Base-by-base conservation (phyloP, 2,113 vertebrate species). In the Cranoglanis bouderius region DNA sequence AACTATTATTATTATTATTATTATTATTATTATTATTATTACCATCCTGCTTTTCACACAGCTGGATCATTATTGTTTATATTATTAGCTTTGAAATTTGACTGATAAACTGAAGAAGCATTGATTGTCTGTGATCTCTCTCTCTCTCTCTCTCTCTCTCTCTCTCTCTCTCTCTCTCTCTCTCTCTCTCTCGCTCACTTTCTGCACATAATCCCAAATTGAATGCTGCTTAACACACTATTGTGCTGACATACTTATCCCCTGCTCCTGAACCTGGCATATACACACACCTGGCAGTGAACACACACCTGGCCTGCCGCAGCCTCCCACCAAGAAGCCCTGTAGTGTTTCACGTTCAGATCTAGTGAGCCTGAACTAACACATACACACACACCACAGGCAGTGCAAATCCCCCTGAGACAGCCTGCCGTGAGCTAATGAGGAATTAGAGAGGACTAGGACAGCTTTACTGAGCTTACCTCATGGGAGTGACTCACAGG, bases 361-460 rank as follows among this genome's bases (percentile, higher is more conserved):
- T 92, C 92, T 67, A 91, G 93, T 51, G 86, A 91, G 93, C 92
- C 92, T 93, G 93, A 81, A 87, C 85, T 85, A 74, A 89, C 80
- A 13, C 93, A 93, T 89, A 80, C 91, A 89, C 86, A 91, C 88
- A 90, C 90, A 93, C 92, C 85, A 90, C 90, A 94, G 93, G 93
- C 91, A 91, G 89, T 85, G 89, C 91, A 93, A 93, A 90, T 93
- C 93, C 92, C 77, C 94, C 92, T 88, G 92, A 92, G 93, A 94
- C 92, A 91, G 93, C 93, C 94, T 93, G 75, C 92, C 86, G 87
- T 94, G 94, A 94, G 93, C 93, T 94, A 93, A 95, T 87, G 93
- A 94, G 93, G 94, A 94, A 94, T 96, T 94, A 95, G 92, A 92
- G 92, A 91, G 93, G 93, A 93, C 92, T 94, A 90, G 90, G 86